These are phyloP conservation scores for fruit fly (Drosophila melanogaster) DNA, from an alignment of 1,140 invertebrate genomes.

Conservation along the genomic window Release_6_plus_ISO1_MT NT_037436.4:15635501-15636000, in stretches of 20 bases:
- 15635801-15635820: not conserved
- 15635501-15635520: slow-evolving; percentile 6
- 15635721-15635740: slow-evolving; percentile 38
- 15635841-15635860: slow-evolving; percentile 71
- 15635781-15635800: slow-evolving; percentile 15
- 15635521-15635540: not conserved
- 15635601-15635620: slow-evolving; percentile 6
- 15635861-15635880: slow-evolving; percentile 73
- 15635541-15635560: not conserved
- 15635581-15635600: slow-evolving; percentile 19
- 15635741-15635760: slow-evolving; percentile 53
- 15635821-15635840: slow-evolving; percentile 42
- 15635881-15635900: slow-evolving; percentile 67
- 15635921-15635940: slow-evolving; percentile 16
- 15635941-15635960: slow-evolving; percentile 32
- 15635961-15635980: slow-evolving; percentile 50
- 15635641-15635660: slow-evolving; percentile 24
- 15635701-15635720: slow-evolving; percentile 64
- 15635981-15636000: slow-evolving; percentile 12
- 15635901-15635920: slow-evolving; percentile 52
- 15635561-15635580: not conserved
- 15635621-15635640: slow-evolving; percentile 5
- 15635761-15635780: slow-evolving; percentile 49
- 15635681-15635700: slow-evolving; percentile 63
- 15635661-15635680: slow-evolving; percentile 37